phyloP scores from a whole-genome alignment of 2,888 invertebrate species.

The Atherix ibis region DNA sequence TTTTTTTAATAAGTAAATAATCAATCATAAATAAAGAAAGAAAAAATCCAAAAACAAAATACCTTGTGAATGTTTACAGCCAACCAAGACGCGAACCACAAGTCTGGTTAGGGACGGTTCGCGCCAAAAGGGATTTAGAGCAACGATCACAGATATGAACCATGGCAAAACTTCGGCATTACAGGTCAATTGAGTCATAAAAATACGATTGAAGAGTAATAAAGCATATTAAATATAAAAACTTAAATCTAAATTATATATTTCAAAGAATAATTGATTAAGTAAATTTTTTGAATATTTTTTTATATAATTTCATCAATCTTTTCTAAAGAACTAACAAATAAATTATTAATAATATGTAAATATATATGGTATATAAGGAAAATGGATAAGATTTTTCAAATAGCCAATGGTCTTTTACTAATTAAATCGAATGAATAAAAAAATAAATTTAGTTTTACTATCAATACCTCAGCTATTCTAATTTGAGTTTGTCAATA shows the following conservation, averaged over 20 bases:
- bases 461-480: too few species aligned
- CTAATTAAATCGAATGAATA: too few species aligned
- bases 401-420: too few species aligned
- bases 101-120: not conserved
- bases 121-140: not conserved
- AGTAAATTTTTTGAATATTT: not conserved
- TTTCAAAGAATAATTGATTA: not conserved
- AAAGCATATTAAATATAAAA: conserved; percentile 28
- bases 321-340: not conserved
- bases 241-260: conserved; percentile 18
- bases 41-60: too few species aligned
- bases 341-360: too few species aligned
- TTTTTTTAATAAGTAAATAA: too few species aligned
- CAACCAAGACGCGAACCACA: not conserved
- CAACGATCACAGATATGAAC: conserved; percentile 37
- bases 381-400: too few species aligned
- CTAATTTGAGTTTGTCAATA: too few species aligned
- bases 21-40: too few species aligned
- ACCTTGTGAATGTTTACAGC: not conserved
- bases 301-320: not conserved
- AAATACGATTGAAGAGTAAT: too few species aligned
- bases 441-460: too few species aligned
- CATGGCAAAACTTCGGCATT: conserved; percentile 64
- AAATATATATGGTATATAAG: too few species aligned
- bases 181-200: conserved; percentile 46